Base-by-base conservation (phyloP, 2,888 invertebrate genomes). In the Eupeodes latifasciatus region DNA sequence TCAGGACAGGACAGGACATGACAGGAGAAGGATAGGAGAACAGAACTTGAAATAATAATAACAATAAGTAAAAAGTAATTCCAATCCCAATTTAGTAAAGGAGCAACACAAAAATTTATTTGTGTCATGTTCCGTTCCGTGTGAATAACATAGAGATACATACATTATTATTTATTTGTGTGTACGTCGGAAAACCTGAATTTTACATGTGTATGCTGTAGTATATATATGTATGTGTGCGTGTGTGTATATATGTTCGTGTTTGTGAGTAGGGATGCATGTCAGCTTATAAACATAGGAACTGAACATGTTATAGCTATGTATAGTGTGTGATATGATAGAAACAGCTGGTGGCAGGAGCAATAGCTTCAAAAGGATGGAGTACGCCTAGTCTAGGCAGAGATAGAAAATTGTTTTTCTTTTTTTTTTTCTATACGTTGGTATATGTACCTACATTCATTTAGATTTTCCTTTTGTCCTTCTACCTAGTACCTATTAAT, bases 331-430 rank as follows among this genome's bases (percentile, higher is more conserved):
- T 74, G 80, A 84, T 78, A 85, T 67, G 66, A 40, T 53, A 16
- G 69, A 78, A 88, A 88, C 88, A 88, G 88, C 88, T 88, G 88
- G 84, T 88, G 85, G 81, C 85, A 77, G 67, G 66, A 86, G 84
- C 55, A 69, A 57, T 40, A 27, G 49, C 75, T 75, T 67, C 55
- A 53, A 59, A 49, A 51, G 34, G 47, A 27, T 57, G n/a, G 61
- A 71, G 40, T 67, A n/a, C 49, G 9, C 34, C 44, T 27, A 55
- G 27, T 27, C 57, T 51, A 55, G n/a, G n/a, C n/a, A n/a, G 9
- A 1, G 44, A 44, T 53, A 36, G 44, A 19, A 27, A 27, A 27
- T 57, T 14, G 34, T 81, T 16, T 51, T 19, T 44, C 44, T 44
- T 66, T 57, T 61, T 55, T 51, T 49, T 19, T 40, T 27, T 27